Base-by-base conservation (phyloP, 2,113 vertebrate genomes). In the Elephantulus edwardii region DNA sequence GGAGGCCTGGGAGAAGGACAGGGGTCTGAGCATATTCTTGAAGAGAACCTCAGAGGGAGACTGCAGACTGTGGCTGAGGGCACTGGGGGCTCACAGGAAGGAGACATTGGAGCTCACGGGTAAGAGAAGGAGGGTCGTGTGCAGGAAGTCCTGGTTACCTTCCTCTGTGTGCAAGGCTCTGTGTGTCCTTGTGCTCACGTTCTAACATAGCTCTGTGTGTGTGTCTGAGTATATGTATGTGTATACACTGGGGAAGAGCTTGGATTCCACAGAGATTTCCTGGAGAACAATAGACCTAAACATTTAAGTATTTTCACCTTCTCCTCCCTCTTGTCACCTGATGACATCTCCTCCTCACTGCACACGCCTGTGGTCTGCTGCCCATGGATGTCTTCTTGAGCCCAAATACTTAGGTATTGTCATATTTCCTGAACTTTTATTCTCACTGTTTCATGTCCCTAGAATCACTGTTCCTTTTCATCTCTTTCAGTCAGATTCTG, bases 251-350 rank as follows among this genome's bases (percentile, higher is more conserved):
- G 6, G n/a, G 48, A n/a, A 86, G n/a, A n/a, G 20, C n/a, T n/a
- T n/a, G n/a, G n/a, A n/a, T n/a, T 19, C 22, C n/a, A 1, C 1
- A 0, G 2, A 38, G 2, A 5, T 38, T n/a, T n/a, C n/a, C 58
- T 8, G 1, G 33, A n/a, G 48, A 30, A 5, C 6, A 70, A 33
- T 85, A 46, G 26, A 35, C 56, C 35, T 0, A 1, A 26, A 48
- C 26, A 22, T 13, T 60, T n/a, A 26, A 17, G 19, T 58, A n/a
- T 16, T 22, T 44, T 79, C 33, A 48, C 26, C 22, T 13, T 60
- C n/a, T n/a, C n/a, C n/a, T n/a, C n/a, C n/a, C 52, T n/a, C n/a
- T 38, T 17, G 35, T 30, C 46, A 17, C 11, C 4, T 33, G 4
- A 76, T 62, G 58, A 17, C 2, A 7, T 14, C 6, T 24, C 52